Evolutionary conservation across 37 sponge, comb jelly and placozoan species (phyloP).

Genomic region (Amphimedon queenslandica): DNA sequence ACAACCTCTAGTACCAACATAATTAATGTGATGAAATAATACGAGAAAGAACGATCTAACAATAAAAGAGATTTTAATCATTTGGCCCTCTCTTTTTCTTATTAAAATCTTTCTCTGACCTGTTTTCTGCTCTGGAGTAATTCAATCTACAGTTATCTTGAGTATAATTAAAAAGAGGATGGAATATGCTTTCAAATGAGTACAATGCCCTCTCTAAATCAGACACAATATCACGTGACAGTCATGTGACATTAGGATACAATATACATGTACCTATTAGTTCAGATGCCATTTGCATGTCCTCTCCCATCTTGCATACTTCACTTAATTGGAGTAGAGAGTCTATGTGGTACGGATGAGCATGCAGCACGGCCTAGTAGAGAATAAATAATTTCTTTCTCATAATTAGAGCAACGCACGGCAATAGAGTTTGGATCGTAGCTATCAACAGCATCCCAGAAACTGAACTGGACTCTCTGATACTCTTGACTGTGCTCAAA

Average conservation of each 20-base stretch:
- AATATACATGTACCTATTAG: conserved; percentile 74
- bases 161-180: conserved; percentile 83
- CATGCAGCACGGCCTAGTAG: conserved; percentile 50
- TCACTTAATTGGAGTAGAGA: conserved; percentile 95
- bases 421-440: conserved; percentile 78
- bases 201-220: conserved; percentile 77
- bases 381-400: background rate
- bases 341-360: conserved; percentile 94
- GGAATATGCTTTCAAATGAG: conserved; percentile 85
- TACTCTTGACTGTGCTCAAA: conserved; percentile 75
- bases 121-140: conserved; percentile 85
- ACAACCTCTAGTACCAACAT: conserved; percentile 83
- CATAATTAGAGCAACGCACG: conserved; percentile 25
- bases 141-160: conserved; percentile 76
- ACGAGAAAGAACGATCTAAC: conserved; percentile 70
- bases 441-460: conserved; percentile 81
- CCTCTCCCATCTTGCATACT: conserved; percentile 89
- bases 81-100: too few relatives aligned
- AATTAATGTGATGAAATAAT: conserved; percentile 68
- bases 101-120: conserved; percentile 32
- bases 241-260: background rate
- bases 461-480: conserved; percentile 73
- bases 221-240: background rate
- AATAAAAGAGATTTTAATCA: conserved; percentile 12
- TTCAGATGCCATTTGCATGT: conserved; percentile 87